phyloP scores from a whole-genome alignment of 2,888 invertebrate genomes.

The Altica lythri region DNA sequence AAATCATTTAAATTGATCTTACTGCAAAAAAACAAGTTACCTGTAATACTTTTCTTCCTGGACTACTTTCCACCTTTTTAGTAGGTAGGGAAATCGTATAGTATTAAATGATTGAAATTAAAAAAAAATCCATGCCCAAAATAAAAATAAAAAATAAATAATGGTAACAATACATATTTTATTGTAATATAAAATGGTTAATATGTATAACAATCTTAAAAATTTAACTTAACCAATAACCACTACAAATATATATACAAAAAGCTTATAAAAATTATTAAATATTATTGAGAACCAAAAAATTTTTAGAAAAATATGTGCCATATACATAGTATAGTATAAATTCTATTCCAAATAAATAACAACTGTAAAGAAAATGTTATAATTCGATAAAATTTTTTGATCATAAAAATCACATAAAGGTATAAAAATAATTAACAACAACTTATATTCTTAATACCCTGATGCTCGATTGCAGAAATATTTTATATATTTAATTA shows the following conservation, averaged over 20 bases:
- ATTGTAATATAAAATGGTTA: constrained; percentile 8
- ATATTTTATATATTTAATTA: not conserved
- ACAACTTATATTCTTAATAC: constrained; percentile 8
- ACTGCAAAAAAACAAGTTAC: not conserved
- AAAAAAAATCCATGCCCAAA: not conserved
- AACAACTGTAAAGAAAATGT: constrained; percentile 1
- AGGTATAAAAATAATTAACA: constrained; percentile 12
- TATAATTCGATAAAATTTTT: too few relatives aligned
- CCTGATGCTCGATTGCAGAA: not conserved
- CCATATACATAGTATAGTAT: not conserved
- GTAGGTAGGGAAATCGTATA: too few relatives aligned
- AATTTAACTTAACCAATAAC: constrained; percentile 12
- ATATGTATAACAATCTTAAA: not conserved
- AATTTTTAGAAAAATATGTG: constrained; percentile 1
- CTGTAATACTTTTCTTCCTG: too few relatives aligned
- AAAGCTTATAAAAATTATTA: constrained; percentile 7
- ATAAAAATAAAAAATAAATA: not conserved
- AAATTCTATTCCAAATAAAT: constrained; percentile 10
- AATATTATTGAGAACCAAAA: not conserved
- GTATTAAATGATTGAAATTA: not conserved
- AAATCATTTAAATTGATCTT: too few relatives aligned
- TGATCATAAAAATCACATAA: constrained; percentile 11
- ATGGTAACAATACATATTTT: not conserved
- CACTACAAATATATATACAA: constrained; percentile 6
- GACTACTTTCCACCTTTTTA: too few relatives aligned